Evolutionary conservation across 2,113 vertebrate genomes (phyloP).

Genomic region (Xyliphius kryptos): DNA sequence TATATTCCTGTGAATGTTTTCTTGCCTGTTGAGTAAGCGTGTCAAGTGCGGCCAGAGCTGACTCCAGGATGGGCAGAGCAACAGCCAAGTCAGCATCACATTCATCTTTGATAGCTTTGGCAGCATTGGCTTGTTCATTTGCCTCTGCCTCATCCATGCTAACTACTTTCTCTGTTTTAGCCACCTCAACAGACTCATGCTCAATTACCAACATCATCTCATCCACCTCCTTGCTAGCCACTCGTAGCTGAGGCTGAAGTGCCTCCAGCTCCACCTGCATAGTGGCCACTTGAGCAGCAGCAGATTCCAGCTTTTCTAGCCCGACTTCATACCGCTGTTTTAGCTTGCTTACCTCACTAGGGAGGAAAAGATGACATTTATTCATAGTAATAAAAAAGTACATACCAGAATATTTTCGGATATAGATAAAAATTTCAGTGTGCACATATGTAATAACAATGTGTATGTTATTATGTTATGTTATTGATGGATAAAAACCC

Average conservation of each 20-base stretch:
- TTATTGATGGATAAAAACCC: too few relatives aligned
- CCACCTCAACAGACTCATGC: slow-evolving; percentile 80
- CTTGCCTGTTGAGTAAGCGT: slow-evolving; percentile 78
- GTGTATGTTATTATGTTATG: too few relatives aligned
- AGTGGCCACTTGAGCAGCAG: slow-evolving; percentile 72
- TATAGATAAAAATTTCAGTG: too few relatives aligned
- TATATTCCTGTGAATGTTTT: background rate
- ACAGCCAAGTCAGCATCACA: slow-evolving; percentile 80
- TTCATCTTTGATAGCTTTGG: slow-evolving; percentile 87
- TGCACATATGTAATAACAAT: too few relatives aligned
- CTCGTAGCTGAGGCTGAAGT: slow-evolving; percentile 75
- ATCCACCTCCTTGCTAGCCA: slow-evolving; percentile 78
- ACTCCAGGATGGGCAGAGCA: slow-evolving; percentile 76
- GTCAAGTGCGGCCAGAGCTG: slow-evolving; percentile 74
- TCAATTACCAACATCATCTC: slow-evolving; percentile 80
- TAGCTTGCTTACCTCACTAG: too few relatives aligned
- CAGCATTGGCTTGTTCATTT: slow-evolving; percentile 80
- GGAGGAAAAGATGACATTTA: too few relatives aligned
- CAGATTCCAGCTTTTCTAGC: slow-evolving; percentile 80
- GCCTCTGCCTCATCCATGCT: slow-evolving; percentile 77
- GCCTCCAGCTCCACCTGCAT: slow-evolving; percentile 83
- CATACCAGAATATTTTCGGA: too few relatives aligned
- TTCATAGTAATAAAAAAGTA: too few relatives aligned
- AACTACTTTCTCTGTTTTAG: slow-evolving; percentile 79
- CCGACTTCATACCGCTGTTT: slow-evolving; percentile 82